Conservation (phyloP, 2,113 vertebrate species). For the Sinocyclocheilus anshuiensis region DNA sequence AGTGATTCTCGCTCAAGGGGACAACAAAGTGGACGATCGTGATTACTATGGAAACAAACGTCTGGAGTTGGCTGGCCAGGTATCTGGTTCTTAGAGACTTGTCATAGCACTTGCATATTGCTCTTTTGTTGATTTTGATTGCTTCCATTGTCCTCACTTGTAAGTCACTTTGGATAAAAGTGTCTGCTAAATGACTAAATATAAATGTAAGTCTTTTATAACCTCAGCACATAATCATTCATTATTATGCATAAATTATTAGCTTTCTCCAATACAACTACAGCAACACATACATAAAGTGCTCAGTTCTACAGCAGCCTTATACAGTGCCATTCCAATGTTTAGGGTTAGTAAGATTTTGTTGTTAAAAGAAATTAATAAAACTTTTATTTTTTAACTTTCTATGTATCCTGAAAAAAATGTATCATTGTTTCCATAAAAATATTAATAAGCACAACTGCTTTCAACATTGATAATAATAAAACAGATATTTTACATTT, state of each 20-base stretch:
- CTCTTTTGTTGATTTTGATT: no score
- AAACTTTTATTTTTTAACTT: no score
- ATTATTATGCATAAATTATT: no score
- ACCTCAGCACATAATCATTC: not conserved
- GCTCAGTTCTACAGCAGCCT: not conserved
- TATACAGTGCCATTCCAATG: not conserved
- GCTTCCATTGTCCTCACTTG: no score
- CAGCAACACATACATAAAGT: not conserved
- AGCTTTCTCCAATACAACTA: no score
- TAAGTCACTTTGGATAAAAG: no score
- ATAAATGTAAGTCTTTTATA: not conserved
- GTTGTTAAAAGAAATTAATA: not conserved
- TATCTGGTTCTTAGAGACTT: conserved; percentile 57
- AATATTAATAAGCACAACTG: not conserved
- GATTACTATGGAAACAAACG: conserved; percentile 99
- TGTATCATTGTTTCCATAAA: not conserved
- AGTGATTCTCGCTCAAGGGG: conserved; percentile 95
- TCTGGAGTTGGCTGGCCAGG: conserved; percentile 95
- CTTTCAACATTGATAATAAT: not conserved
- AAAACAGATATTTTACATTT: not conserved
- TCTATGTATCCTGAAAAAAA: no score
- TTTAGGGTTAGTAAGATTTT: not conserved
- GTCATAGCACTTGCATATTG: no score
- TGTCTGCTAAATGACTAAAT: no score
- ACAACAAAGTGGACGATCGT: conserved; percentile 96